Conservation (phyloP, 2,113 vertebrate species). For the Leptobrachium ailaonicum region DNA sequence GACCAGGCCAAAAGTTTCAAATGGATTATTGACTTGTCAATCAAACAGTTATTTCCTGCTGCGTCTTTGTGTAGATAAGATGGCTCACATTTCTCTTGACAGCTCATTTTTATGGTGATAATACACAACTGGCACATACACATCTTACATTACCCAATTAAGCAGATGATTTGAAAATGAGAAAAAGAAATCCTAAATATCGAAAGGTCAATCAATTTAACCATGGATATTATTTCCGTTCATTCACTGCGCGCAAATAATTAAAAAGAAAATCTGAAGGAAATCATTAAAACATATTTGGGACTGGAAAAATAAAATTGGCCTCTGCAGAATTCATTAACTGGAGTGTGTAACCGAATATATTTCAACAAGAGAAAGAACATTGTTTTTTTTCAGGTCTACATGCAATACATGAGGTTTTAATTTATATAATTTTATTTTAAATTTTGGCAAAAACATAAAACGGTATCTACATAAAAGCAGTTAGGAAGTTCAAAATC, state of each 20-base stretch:
- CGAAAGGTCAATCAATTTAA: not conserved
- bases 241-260: too few relatives aligned
- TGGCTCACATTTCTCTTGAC: slow-evolving; percentile 1
- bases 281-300: not conserved
- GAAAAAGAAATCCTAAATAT: not conserved
- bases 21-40: not conserved
- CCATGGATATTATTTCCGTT: not conserved
- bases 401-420: too few relatives aligned
- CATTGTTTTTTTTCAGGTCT: too few relatives aligned
- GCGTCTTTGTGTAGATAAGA: not conserved
- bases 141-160: not conserved
- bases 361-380: too few relatives aligned
- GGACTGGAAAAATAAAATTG: too few relatives aligned
- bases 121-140: slow-evolving; percentile 1
- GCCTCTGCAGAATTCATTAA: too few relatives aligned
- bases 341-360: too few relatives aligned
- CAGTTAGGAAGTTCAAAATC: too few relatives aligned
- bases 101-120: not conserved
- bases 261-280: too few relatives aligned
- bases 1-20: not conserved
- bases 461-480: too few relatives aligned
- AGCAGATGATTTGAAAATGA: not conserved
- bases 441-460: too few relatives aligned
- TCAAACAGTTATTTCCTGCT: slow-evolving; percentile 1
- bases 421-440: too few relatives aligned